Conservation (phyloP, 2,113 vertebrate genomes). For the Rhegmatorhina hoffmannsi region DNA sequence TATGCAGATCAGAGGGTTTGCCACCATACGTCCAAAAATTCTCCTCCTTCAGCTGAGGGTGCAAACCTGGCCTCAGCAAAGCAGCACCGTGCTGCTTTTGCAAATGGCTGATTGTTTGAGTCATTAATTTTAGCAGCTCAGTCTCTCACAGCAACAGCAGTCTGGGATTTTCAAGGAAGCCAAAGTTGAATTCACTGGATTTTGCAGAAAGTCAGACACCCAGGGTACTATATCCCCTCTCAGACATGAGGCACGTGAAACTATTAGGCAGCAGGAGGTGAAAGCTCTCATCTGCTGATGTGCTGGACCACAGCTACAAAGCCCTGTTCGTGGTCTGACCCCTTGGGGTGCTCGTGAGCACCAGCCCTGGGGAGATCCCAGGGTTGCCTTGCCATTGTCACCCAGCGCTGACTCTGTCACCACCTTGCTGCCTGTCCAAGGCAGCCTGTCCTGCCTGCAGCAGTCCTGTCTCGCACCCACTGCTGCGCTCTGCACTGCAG, state of each 20-base stretch:
- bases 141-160: neutral
- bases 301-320: neutral
- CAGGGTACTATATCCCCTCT: neutral
- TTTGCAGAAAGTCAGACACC: neutral
- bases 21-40: neutral
- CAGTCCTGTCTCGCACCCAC: neutral
- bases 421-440: neutral
- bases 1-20: neutral
- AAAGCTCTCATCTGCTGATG: neutral
- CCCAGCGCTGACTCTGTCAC: neutral
- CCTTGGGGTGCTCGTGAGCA: neutral
- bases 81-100: neutral
- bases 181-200: neutral
- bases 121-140: neutral
- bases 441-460: neutral
- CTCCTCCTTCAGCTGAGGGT: neutral
- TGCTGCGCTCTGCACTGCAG: accelerated
- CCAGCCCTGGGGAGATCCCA: accelerated
- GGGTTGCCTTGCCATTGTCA: neutral
- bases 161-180: neutral
- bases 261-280: neutral
- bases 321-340: neutral
- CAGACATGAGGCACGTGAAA: neutral
- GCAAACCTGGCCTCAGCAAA: neutral
- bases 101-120: neutral